Evolutionary conservation across 1,140 invertebrate species (phyloP), one percentile per base, ranked within the genome.

Genomic region (Dendrolimus kikuchii): DNA sequence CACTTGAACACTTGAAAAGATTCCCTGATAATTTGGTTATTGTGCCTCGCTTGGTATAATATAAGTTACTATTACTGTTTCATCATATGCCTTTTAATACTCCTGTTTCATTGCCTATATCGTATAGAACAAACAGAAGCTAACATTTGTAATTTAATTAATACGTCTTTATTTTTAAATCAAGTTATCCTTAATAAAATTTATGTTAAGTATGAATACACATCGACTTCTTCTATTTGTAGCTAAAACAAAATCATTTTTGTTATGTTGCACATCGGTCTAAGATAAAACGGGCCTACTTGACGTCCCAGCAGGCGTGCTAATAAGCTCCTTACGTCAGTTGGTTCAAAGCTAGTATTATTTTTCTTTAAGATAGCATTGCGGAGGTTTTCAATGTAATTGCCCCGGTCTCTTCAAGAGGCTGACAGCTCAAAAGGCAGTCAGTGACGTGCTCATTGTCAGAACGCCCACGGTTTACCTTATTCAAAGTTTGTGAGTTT

Each of bases 361-460:
- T 81, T 78, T 78, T 81, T 81, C 69, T 81, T 77, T 75, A 74
- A 81, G 77, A 83, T 81, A 85, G 74, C 77, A 69, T 76, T 77
- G 75, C 72, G 63, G 65, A 70, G 72, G 78, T 77, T 85, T 84
- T 85, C 77, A 81, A 82, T 82, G 75, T 82, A 83, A 85, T 83
- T 85, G 79, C 81, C 81, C 79, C 73, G 73, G 69, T 82, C 80
- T 65, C 80, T 85, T 85, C 77, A 81, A 78, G 71, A 58, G 67
- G 41, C 69, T 83, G 81, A 85, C 79, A 85, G 76, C 74, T 85
- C 78, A 85, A 85, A 85, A 78, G 79, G 63, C 74, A 67, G 62
- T 58, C 69, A 51, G 62, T 82, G 81, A 82, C 80, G 70, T 69
- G 65, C 81, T 80, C 74, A 83, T 85, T 85, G 79, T 85, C 74